These are phyloP conservation scores for Syrmaticus mikado DNA, from an alignment of 2,113 vertebrate species.

Conservation along the genomic window DNA sequence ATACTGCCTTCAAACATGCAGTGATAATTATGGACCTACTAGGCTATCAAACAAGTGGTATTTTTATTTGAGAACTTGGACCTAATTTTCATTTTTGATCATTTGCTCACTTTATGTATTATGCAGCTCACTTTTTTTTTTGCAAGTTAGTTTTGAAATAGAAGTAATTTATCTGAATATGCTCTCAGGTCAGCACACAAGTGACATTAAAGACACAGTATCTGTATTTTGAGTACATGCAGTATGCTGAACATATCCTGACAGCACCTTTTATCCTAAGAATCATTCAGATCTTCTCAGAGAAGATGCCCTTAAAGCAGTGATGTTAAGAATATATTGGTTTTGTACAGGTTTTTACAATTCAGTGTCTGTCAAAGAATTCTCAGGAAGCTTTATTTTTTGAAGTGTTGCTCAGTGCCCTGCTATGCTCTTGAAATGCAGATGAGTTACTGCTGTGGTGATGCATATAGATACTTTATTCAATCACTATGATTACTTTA, in stretches of 20 bases:
- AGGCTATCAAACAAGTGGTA: neutral
- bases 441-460: neutral
- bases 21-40: neutral
- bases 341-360: neutral
- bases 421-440: neutral
- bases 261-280: neutral
- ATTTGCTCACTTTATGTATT: neutral
- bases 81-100: neutral
- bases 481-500: neutral
- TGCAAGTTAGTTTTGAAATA: slow-evolving; percentile 20
- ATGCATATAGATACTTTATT: neutral
- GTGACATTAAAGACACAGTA: neutral
- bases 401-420: neutral
- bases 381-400: neutral
- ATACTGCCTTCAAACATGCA: neutral
- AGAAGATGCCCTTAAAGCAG: neutral
- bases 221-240: neutral
- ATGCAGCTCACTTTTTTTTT: neutral
- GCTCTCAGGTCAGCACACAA: neutral
- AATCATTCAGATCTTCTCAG: neutral
- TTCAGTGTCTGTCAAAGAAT: neutral
- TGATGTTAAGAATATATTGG: neutral
- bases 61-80: neutral
- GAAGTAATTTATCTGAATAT: slow-evolving; percentile 4
- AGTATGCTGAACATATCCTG: neutral